Conservation (phyloP, 2,888 invertebrate species). For the Nemapogon koenigi region DNA sequence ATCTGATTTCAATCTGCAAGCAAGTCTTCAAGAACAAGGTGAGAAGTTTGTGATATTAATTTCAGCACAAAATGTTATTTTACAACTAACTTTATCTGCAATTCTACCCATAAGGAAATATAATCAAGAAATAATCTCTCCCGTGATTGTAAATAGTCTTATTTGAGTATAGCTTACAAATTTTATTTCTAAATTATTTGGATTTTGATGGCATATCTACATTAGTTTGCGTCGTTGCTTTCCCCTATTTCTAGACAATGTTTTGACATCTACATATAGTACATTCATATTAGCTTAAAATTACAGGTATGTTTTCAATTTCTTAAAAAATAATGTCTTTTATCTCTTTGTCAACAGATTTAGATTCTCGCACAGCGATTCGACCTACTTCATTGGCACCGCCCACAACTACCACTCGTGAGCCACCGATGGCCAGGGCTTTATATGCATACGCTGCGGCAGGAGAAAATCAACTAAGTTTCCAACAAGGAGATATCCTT, state of each 20-base stretch:
- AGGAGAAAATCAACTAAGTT: conserved; percentile 91
- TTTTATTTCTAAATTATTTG: background rate
- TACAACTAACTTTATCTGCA: no score
- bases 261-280: background rate
- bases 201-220: background rate
- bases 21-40: conserved; percentile 76
- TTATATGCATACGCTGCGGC: conserved; percentile 88
- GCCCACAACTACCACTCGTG: conserved; percentile 61
- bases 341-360: conserved; percentile 23
- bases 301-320: background rate
- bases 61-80: no score
- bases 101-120: no score
- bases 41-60: conserved; percentile 14
- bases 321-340: background rate
- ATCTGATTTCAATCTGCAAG: conserved; percentile 86
- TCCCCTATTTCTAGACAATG: background rate
- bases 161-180: background rate
- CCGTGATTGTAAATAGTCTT: no score
- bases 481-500: conserved; percentile 89
- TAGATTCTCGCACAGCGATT: conserved; percentile 42
- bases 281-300: background rate
- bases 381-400: conserved; percentile 74
- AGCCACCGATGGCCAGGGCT: conserved; percentile 81
- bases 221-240: background rate
- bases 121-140: no score